Evolutionary conservation across 2,113 vertebrate genomes (phyloP).

Genomic region (Eurystomus gularis): DNA sequence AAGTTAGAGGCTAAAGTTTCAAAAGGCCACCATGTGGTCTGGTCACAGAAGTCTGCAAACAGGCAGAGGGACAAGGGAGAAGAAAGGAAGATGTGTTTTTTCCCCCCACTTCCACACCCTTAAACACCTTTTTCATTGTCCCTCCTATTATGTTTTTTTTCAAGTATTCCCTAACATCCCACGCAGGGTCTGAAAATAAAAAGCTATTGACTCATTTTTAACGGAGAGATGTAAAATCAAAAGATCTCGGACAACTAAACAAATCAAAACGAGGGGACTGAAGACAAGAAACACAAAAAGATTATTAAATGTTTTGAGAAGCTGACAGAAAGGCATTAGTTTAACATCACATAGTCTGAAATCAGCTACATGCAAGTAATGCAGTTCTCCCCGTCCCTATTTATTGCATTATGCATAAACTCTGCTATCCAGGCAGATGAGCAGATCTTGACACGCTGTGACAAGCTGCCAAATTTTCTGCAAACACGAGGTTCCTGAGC

Average conservation of each 20-base stretch:
- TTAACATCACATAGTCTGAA: background rate
- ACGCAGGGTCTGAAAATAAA: background rate
- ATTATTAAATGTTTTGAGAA: background rate
- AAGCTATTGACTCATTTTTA: background rate
- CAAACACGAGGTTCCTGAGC: conserved; percentile 19
- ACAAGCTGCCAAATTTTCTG: conserved; percentile 24
- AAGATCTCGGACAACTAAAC: background rate
- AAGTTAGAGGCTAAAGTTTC: background rate
- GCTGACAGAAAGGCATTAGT: background rate
- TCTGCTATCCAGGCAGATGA: background rate
- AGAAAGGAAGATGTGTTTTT: background rate
- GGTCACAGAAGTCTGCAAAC: background rate
- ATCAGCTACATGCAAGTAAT: background rate
- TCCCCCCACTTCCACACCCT: background rate
- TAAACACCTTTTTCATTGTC: background rate
- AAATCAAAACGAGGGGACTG: background rate
- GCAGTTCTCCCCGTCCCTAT: background rate
- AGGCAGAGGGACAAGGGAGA: background rate
- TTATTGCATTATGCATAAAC: conserved; percentile 35
- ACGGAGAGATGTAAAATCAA: background rate
- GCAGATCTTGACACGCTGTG: background rate
- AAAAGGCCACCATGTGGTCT: background rate
- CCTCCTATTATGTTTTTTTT: background rate
- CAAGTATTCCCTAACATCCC: background rate
- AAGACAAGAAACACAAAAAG: background rate